These are phyloP conservation scores for Eucera pruinosa DNA, from an alignment of 2,888 invertebrate genomes.

Conservation along the genomic window DNA sequence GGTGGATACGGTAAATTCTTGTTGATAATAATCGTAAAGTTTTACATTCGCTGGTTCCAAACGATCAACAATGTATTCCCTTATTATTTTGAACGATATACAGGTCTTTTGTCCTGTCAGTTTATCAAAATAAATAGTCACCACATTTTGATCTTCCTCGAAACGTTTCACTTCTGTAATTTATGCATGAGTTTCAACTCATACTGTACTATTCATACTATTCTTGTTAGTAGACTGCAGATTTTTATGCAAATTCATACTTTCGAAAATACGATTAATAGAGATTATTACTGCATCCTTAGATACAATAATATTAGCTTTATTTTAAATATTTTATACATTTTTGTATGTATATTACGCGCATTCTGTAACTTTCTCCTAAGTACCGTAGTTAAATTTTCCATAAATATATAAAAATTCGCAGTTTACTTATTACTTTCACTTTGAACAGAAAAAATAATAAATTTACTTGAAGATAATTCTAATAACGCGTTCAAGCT, in stretches of 20 bases:
- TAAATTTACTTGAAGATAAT: constrained; percentile 83
- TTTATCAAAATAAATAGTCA: constrained; percentile 86
- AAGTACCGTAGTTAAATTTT: no score
- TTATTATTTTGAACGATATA: constrained; percentile 84
- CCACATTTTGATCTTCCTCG: constrained; percentile 85
- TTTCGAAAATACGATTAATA: no score
- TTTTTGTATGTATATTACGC: no score
- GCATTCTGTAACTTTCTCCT: no score
- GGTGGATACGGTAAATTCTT: constrained; percentile 85
- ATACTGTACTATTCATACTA: neutral
- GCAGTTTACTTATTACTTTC: no score
- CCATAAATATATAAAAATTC: no score
- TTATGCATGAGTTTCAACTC: neutral
- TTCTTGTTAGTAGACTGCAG: no score
- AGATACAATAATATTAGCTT: no score
- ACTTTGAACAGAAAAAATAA: neutral
- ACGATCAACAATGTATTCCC: constrained; percentile 84
- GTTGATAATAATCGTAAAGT: constrained; percentile 88
- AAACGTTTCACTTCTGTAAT: constrained; percentile 85
- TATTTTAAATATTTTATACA: no score
- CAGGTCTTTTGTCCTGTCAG: constrained; percentile 84
- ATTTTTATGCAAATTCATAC: no score
- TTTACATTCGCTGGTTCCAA: constrained; percentile 86
- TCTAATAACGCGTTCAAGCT: constrained; percentile 86
- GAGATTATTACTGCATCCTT: no score